Base-by-base conservation (phyloP, 2,888 invertebrate genomes). In the Tyria jacobaeae region DNA sequence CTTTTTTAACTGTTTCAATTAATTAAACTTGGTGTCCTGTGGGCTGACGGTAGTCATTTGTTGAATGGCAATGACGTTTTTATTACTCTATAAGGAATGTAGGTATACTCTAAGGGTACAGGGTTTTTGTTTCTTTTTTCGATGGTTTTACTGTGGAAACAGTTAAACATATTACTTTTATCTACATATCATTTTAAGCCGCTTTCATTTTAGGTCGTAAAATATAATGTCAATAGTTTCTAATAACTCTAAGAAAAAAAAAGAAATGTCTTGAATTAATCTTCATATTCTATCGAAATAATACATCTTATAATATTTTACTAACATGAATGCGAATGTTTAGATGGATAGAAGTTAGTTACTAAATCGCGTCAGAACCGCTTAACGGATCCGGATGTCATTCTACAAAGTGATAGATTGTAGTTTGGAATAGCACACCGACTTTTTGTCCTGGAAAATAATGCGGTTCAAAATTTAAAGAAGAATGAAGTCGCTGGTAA, bases 1-100 rank as follows among this genome's bases (percentile, higher is more conserved):
- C 83, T 83, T 78, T 78, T 79, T 80, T 81, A 84, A 87, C 81
- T 84, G 87, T 89, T 89, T 77, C 82, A 90, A 91, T 91, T 88
- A 91, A 91, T 90, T 87, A 88, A 82, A 66, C 66, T 59, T 56
- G 64, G 65, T 64, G 56, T 62, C 64, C 72, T 71, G 61, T 61
- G 67, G 70, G 74, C 72, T 81, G 85, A 85, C 86, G 84, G 89
- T 86, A 87, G 88, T 85, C 82, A 88, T 90, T 88, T 87, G 77
- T 88, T 80, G 79, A 82, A 81, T 81, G 78, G 73, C 71, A 78
- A 71, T 66, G 73, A 76, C 71, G 68, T 69, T 81, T 79, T 82
- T 78, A 76, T 76, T 73, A 68, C 78, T 76, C 68, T 60, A 75
- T 75, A 76, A 71, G 76, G 75, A 80, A 84, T 82, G 79, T 75